A percentile compares a stretch with the other conserved stretches of the same genome.
These are phyloP conservation scores for Calliphora vomitoria DNA, from an alignment of 2,888 invertebrate species.

Conservation along the genomic window DNA sequence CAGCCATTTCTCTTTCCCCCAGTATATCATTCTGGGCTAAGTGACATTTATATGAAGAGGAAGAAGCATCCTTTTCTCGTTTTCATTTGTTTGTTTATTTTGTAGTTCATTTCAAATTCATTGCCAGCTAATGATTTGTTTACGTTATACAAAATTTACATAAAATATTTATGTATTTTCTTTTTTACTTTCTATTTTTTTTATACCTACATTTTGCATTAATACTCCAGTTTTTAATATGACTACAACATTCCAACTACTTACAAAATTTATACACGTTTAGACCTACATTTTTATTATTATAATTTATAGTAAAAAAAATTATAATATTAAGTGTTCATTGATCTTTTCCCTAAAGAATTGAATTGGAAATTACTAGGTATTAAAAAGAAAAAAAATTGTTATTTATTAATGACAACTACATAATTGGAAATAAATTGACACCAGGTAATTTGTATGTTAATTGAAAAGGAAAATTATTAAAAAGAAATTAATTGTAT, in stretches of 20 bases:
- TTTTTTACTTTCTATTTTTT: slow-evolving; percentile 1
- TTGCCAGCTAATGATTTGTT: not conserved
- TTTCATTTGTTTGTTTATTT: no score
- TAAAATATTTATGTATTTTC: not conserved
- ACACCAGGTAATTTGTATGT: not conserved
- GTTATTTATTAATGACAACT: slow-evolving; percentile 15
- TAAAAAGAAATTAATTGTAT: no score
- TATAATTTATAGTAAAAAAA: not conserved
- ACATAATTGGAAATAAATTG: slow-evolving; percentile 23
- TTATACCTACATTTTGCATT: not conserved
- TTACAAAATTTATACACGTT: slow-evolving; percentile 37
- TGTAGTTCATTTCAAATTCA: no score
- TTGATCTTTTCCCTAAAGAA: slow-evolving; percentile 28
- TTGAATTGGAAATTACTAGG: not conserved
- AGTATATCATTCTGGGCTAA: no score
- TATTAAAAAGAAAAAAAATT: no score
- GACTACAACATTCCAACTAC: not conserved
- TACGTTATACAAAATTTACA: slow-evolving; percentile 9
- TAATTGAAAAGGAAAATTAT: not conserved
- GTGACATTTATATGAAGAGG: no score
- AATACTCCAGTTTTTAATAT: not conserved
- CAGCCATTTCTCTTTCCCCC: no score
- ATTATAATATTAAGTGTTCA: slow-evolving; percentile 39
- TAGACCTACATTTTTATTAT: not conserved
- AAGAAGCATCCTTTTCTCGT: no score